Evolutionary conservation across 2,113 vertebrate genomes (phyloP).

Genomic region (Chauna torquata): DNA sequence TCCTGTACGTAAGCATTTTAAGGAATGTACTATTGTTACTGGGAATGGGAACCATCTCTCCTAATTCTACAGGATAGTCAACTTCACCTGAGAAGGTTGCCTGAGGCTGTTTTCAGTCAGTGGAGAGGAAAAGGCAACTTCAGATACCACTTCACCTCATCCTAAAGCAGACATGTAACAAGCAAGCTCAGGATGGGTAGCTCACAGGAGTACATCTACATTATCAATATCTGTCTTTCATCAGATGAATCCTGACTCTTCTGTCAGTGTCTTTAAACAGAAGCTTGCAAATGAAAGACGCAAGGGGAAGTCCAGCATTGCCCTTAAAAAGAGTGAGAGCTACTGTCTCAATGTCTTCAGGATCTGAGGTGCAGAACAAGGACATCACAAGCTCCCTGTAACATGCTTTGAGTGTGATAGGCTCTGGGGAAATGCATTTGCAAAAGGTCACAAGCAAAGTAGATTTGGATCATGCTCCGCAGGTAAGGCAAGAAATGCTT

Average conservation of each 20-base stretch:
- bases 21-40: background rate
- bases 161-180: background rate
- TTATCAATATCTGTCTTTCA: background rate
- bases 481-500: background rate
- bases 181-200: background rate
- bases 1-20: rapidly evolving
- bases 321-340: background rate
- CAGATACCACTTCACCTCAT: background rate
- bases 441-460: background rate
- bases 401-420: background rate
- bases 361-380: background rate
- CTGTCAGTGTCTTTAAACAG: background rate
- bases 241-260: background rate
- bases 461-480: background rate
- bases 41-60: background rate
- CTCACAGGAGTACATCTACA: background rate
- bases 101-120: background rate
- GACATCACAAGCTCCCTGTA: background rate
- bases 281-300: background rate
- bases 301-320: background rate
- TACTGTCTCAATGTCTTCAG: background rate
- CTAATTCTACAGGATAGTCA: background rate
- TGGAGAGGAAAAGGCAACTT: background rate
- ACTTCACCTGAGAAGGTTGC: background rate
- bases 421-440: background rate